phyloP scores from a whole-genome alignment of 2,888 invertebrate species.

The Drosophila fungiperda region DNA sequence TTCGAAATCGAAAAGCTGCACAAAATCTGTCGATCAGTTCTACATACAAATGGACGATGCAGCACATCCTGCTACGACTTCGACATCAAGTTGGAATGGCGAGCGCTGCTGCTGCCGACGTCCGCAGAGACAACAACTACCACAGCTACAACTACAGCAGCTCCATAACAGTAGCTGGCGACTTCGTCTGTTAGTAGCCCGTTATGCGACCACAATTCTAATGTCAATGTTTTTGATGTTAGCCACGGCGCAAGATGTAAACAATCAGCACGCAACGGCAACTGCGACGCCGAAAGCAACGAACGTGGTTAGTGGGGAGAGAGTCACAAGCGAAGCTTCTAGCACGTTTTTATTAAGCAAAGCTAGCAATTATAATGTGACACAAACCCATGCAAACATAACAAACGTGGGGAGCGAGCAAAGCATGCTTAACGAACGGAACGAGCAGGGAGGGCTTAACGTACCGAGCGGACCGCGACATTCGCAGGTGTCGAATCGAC shows the following conservation, averaged over 20 bases:
- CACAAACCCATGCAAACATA: neutral
- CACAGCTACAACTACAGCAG: conserved; percentile 1
- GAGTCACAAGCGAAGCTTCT: conserved; percentile 4
- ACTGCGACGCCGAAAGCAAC: conserved; percentile 4
- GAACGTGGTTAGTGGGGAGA: neutral
- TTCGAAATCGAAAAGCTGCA: neutral
- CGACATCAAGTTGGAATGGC: neutral
- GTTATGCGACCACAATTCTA: conserved; percentile 24
- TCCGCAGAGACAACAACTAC: neutral
- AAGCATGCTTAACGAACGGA: neutral
- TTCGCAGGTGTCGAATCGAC: neutral
- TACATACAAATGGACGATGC: neutral
- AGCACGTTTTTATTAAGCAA: neutral
- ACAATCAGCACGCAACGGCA: conserved; percentile 9
- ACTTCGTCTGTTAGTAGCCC: conserved; percentile 18
- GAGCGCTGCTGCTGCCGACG: conserved; percentile 17
- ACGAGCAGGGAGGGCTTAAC: neutral
- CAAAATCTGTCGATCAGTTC: neutral
- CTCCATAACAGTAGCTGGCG: conserved; percentile 4
- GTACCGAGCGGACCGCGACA: neutral
- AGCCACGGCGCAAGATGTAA: conserved; percentile 31
- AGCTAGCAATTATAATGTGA: neutral
- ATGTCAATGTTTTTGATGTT: conserved; percentile 40
- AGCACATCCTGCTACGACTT: neutral
- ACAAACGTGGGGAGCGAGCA: neutral